These are phyloP conservation scores for Ctenomys sociabilis DNA, from an alignment of 2,113 vertebrate genomes.

Conservation along the genomic window DNA sequence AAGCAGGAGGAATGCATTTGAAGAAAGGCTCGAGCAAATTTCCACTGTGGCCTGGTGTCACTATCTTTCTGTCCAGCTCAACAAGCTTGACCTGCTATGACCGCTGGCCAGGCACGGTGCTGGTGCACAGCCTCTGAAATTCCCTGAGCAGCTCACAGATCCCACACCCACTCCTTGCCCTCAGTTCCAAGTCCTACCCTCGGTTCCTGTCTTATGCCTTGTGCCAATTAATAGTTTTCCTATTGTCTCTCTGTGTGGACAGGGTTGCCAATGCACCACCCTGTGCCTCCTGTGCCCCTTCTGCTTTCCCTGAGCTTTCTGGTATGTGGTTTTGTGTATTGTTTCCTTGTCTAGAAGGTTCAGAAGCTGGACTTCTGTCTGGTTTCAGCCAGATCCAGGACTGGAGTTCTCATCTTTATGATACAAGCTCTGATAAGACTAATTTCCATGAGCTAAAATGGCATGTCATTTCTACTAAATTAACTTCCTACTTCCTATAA, in stretches of 20 bases:
- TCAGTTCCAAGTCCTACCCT: not conserved
- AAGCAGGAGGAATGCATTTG: no score
- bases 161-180: not conserved
- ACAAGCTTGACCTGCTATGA: not conserved
- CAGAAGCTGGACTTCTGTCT: not conserved
- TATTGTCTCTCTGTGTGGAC: accelerated
- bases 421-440: not conserved
- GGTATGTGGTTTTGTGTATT: accelerated
- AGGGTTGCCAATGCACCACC: accelerated
- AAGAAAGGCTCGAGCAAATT: not conserved
- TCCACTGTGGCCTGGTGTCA: no score
- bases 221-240: not conserved
- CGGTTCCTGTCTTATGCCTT: not conserved
- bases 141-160: not conserved
- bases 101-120: not conserved
- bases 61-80: not conserved
- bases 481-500: not conserved
- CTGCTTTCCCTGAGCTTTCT: accelerated
- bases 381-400: not conserved
- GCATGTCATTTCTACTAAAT: not conserved
- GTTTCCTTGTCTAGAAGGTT: not conserved
- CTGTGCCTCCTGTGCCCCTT: not conserved
- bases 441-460: not conserved
- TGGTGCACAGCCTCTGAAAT: not conserved
- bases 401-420: not conserved